A percentile compares a stretch with the other conserved stretches of the same genome.
These are phyloP conservation scores for Podargus strigoides DNA, from an alignment of 2,797 vertebrate species.

Conservation along the genomic window DNA sequence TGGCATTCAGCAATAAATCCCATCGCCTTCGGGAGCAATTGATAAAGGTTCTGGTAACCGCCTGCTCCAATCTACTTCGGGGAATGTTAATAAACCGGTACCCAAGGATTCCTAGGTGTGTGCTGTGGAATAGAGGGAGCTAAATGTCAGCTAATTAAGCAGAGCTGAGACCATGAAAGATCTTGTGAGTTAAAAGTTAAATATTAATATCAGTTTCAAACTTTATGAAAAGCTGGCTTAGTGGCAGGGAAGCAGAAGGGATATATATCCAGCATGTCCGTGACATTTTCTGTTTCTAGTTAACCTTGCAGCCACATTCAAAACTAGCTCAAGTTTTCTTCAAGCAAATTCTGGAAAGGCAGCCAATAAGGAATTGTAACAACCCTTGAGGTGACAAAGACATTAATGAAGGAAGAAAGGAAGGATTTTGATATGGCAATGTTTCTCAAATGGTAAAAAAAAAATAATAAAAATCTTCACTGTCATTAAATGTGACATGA, in stretches of 20 bases:
- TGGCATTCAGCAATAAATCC: slow-evolving; percentile 38
- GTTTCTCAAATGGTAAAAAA: background rate
- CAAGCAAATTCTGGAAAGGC: slow-evolving; percentile 4
- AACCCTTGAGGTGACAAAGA: slow-evolving; percentile 25
- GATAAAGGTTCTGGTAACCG: slow-evolving; percentile 28
- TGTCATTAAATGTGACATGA: background rate
- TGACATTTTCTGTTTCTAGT: slow-evolving; percentile 44
- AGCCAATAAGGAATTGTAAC: slow-evolving; percentile 18
- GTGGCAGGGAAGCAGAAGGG: background rate
- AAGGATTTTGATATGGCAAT: background rate
- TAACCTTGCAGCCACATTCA: slow-evolving; percentile 20
- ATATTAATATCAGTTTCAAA: slow-evolving; percentile 61
- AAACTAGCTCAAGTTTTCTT: slow-evolving; percentile 37
- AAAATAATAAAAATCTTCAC: background rate
- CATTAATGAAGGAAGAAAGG: slow-evolving; percentile 31
- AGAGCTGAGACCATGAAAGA: slow-evolving; percentile 54
- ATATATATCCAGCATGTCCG: background rate
- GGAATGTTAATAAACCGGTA: slow-evolving; percentile 38
- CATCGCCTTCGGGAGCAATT: slow-evolving; percentile 39
- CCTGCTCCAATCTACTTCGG: slow-evolving; percentile 41
- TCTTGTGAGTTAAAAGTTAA: slow-evolving; percentile 52
- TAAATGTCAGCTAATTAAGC: slow-evolving; percentile 58
- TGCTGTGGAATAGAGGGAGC: background rate
- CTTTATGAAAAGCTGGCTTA: slow-evolving; percentile 28
- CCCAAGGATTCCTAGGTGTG: slow-evolving; percentile 27